Base-by-base conservation (phyloP, 2,113 vertebrate species). In the Pelobates fuscus region DNA sequence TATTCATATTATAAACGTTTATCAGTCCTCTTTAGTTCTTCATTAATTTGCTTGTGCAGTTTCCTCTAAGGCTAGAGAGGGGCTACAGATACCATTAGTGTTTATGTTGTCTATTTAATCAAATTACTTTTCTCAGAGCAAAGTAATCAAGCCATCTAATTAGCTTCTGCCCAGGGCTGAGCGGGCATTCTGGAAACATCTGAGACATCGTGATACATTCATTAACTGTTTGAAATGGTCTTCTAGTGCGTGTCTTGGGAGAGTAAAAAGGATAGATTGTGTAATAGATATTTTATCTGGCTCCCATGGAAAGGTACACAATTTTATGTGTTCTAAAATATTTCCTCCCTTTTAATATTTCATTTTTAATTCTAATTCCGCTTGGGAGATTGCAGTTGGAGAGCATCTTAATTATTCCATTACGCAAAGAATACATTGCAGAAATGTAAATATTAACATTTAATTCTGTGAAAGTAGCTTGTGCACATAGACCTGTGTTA, bases 141-240 rank as follows among this genome's bases (percentile, higher is more conserved):
- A 65, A 73, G 46, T 73, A 73, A 73, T 73, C 60, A 73, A 41
- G 25, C 61, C 61, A 55, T 65, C 46, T 73, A 73, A 73, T 73
- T 73, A 73, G 59, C 26, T 65, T 65, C 55, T 65, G 44, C 61
- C 61, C 30, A 24, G 18, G 71, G 71, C 61, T 26, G 61, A 43
- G 52, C 52, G 61, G 68, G 61, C 55, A 59, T 59, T 59, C 20
- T 61, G 21, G 24, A 24, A 49, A 64, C 60, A 72, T 59, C 20
- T 54, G 27, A 72, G 20, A 55, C 60, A 37, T 29, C 62, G 3
- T 12, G 23, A 57, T 25, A 64, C 43, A 43, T 55, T 73, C 60
- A 73, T 64, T 57, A 72, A 41, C 46, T 25, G 27, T 49, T 11
- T 54, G 29, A 65, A 65, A 64, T 65, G 37, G 49, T 17, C 55